Percentiles rank a stretch among this genome's conserved stretches.
phyloP scores from a whole-genome alignment of 2,888 invertebrate species.

The Crematogaster levior region DNA sequence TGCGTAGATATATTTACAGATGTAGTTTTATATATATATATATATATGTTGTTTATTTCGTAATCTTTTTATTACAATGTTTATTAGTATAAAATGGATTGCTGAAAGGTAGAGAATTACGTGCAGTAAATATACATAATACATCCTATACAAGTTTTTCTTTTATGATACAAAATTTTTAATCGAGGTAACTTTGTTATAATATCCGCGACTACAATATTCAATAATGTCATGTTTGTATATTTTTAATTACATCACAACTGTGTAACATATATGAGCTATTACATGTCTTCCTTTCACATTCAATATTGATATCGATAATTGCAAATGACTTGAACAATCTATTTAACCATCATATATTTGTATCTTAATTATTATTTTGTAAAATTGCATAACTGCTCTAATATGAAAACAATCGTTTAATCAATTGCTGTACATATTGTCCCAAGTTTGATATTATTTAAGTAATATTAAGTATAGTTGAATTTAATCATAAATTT shows the following conservation, averaged over 20 bases:
- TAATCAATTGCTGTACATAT: background rate
- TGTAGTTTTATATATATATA: background rate
- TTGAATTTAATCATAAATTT: constrained; percentile 27
- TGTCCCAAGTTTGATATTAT: constrained; percentile 14
- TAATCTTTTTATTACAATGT: constrained; percentile 64
- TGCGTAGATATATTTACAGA: background rate
- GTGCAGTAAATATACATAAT: constrained; percentile 40
- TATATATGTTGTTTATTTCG: constrained; percentile 39
- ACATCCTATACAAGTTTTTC: constrained; percentile 2
- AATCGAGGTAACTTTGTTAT: constrained; percentile 37
- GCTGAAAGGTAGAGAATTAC: constrained; percentile 25
- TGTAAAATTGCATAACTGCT: constrained; percentile 25
- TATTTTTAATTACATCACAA: constrained; percentile 38
- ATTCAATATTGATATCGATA: constrained; percentile 13
- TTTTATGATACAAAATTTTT: constrained; percentile 35
- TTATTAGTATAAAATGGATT: constrained; percentile 62
- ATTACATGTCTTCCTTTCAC: constrained; percentile 23
- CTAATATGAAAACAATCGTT: constrained; percentile 21
- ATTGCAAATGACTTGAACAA: constrained; percentile 23
- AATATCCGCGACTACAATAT: constrained; percentile 22
- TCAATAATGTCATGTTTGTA: constrained; percentile 28
- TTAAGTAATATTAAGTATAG: constrained; percentile 9
- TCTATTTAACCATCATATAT: background rate
- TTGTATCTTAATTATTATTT: constrained; percentile 26
- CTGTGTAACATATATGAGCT: constrained; percentile 22